Percentiles rank a stretch among this genome's conserved stretches.
Conservation (phyloP, 2,888 invertebrate species). For the Eupithecia inturbata region DNA sequence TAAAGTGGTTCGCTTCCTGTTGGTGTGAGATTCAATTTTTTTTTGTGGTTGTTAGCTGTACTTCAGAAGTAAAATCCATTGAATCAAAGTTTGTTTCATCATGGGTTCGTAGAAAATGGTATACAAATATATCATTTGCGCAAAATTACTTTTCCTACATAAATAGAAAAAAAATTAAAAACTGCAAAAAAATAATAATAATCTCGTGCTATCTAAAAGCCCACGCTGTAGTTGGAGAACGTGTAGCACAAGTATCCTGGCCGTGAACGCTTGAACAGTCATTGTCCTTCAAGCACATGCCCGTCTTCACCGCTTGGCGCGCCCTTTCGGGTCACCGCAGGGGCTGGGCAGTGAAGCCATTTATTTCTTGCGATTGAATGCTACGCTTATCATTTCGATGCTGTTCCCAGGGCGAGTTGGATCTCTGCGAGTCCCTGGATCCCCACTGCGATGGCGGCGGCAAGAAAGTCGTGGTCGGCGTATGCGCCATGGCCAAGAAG, state of each 20-base stretch:
- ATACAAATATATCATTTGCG: neutral
- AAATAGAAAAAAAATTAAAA: neutral
- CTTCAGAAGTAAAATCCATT: neutral
- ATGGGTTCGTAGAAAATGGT: neutral
- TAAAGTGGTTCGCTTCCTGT: neutral
- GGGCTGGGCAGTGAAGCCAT: neutral
- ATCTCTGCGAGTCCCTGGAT: constrained; percentile 87
- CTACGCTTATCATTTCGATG: neutral
- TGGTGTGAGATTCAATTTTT: neutral
- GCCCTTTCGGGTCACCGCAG: neutral
- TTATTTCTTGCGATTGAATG: neutral
- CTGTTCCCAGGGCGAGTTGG: constrained; percentile 88
- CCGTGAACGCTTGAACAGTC: neutral
- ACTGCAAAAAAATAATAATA: no score
- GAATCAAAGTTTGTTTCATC: neutral
- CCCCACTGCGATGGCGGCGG: constrained; percentile 86
- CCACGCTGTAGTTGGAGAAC: neutral
- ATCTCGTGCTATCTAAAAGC: no score
- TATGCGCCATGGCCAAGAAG: constrained; percentile 99
- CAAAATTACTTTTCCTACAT: neutral
- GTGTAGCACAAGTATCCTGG: neutral
- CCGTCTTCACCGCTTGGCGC: no score
- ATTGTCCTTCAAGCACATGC: neutral
- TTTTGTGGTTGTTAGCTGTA: neutral
- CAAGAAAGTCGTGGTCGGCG: constrained; percentile 97